These are phyloP conservation scores for Cerceris ruficornis DNA, from an alignment of 2,888 invertebrate species.

Conservation along the genomic window DNA sequence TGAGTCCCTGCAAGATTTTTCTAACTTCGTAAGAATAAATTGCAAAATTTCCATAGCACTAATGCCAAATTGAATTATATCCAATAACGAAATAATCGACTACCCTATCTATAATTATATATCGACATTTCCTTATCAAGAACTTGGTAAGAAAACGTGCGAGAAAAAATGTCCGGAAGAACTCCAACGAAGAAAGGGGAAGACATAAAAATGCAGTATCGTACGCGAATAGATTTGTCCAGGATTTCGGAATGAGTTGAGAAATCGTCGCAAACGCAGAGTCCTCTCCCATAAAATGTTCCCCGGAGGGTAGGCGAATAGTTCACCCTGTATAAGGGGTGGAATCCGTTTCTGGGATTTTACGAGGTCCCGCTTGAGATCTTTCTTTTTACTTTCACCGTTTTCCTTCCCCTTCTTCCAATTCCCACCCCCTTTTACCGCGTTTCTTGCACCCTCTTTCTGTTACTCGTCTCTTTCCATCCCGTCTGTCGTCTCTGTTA, in stretches of 20 bases:
- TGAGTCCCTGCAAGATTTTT: too few relatives aligned
- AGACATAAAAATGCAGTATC: slow-evolving; percentile 43
- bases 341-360: slow-evolving; percentile 70
- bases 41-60: too few relatives aligned
- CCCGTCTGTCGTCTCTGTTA: slow-evolving; percentile 34
- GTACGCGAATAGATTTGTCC: slow-evolving; percentile 67
- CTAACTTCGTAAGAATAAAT: too few relatives aligned
- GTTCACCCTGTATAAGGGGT: slow-evolving; percentile 53
- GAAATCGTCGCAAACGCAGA: slow-evolving; percentile 63
- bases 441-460: background rate
- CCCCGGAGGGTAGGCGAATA: slow-evolving; percentile 46
- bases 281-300: slow-evolving; percentile 63
- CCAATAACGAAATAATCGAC: too few relatives aligned
- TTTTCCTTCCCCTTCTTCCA: slow-evolving; percentile 10
- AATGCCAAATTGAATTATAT: too few relatives aligned
- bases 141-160: background rate
- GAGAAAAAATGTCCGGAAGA: background rate
- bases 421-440: background rate
- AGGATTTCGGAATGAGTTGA: slow-evolving; percentile 64
- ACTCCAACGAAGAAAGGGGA: background rate
- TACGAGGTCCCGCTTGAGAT: slow-evolving; percentile 59
- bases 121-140: background rate
- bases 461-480: slow-evolving; percentile 1
- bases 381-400: slow-evolving; percentile 39
- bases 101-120: too few relatives aligned